Base-by-base conservation (phyloP, 2,113 vertebrate genomes). In the Indri indri region DNA sequence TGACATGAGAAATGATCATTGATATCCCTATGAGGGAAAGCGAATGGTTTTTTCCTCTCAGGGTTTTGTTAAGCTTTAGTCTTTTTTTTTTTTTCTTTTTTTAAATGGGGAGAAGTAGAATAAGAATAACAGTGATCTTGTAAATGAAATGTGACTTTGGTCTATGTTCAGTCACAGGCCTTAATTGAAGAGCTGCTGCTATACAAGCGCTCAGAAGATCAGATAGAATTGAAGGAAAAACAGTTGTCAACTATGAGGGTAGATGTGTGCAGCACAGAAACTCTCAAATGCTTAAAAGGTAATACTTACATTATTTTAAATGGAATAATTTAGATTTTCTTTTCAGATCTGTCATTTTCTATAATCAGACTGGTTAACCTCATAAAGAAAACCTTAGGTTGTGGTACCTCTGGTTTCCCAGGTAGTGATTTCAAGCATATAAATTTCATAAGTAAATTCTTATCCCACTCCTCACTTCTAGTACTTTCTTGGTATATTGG, bases 271-370 rank as follows among this genome's bases (percentile, higher is more conserved):
- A 99, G 99, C 98, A 99, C 99, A 0, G 99, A 99, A 94, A 99
- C 99, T 0, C 99, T 99, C 4, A 99, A 99, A 89, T 99, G 99
- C 80, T 98, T 99, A 10, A 99, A 99, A 99, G 99, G 99, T 99
- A 98, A 97, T 93, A 37, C 0, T 50, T 73, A 17, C 5, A 25
- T 88, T 22, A 40, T 86, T 85, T 92, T 59, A 71, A 81, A 54
- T 61, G 71, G 90, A 93, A 14, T 59, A 74, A 74, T 37, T 85
- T 4, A n/a, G 20, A 45, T 79, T 85, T 96, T 92, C 52, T 92
- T 77, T 82, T 23, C 59, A 70, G 27, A 25, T 77, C n/a, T 65
- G 4, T 61, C 7, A 27, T 89, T 93, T 95, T 94, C 57, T 42
- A 45, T 66, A 65, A 17, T 63, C 32, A 66, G 8, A 84, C 54